Base-by-base conservation (phyloP, 2,888 invertebrate genomes). In the Panopea generosa region DNA sequence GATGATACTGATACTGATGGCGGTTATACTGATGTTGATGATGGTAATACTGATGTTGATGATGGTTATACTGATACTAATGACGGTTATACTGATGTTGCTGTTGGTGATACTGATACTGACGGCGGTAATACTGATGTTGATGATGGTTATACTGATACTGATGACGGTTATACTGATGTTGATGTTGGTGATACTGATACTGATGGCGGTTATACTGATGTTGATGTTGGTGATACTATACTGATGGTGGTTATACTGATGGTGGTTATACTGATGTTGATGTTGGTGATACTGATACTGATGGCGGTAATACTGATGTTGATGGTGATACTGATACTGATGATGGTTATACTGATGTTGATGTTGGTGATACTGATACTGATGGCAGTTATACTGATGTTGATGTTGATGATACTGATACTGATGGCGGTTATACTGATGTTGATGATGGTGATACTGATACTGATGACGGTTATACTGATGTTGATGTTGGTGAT, bases 191-290 rank as follows among this genome's bases (percentile, higher is more conserved):
- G 18, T 57, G 57, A 38, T 57, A 33, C 6, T 38, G 57, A 57
- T 38, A 33, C 38, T 57, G 57, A 57, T 57, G 57, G 33, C 33
- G 57, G 33, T 57, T 29, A 57, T 57, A 33, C 7, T 57, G 57
- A 38, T 57, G 57, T 38, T 29, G 40, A 57, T 57, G 57, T 38
- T 57, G 40, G 33, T 38, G 57, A 57, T 33, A 33, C n/a, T n/a
- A 57, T 33, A 33, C 9, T 14, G 40, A 57, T 33, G 57, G 33
- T 57, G 57, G 22, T 60, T 43, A 45, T 43, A 45, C 11, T 60
- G 27, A 45, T 43, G 60, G 16, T 43, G 47, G 22, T 45, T 43
- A 38, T 60, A 18, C 11, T 60, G 60, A 45, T 45, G 60, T 16
- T 43, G 47, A 24, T 60, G 60, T 14, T 16, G 47, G 3, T 7